Base-by-base conservation (phyloP, 2,888 invertebrate species). In the Trichogramma dendrolimi region DNA sequence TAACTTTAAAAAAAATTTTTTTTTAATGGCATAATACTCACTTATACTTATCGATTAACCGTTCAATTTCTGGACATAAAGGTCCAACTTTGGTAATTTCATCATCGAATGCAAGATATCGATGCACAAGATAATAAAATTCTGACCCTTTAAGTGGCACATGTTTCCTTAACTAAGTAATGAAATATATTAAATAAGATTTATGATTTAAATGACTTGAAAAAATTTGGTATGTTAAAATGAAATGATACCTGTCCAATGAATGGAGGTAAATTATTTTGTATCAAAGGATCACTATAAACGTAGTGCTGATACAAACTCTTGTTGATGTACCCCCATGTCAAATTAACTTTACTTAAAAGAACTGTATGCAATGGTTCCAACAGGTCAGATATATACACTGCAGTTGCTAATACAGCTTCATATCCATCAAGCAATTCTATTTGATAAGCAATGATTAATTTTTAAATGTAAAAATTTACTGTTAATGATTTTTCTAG, bases 271-370 rank as follows among this genome's bases (percentile, higher is more conserved):
- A 85, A 77, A 73, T 81, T 83, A 67, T 82, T 82, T 70, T 84
- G 83, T 65, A 86, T 81, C 55, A 82, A 75, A 51, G 83, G 82
- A 73, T 86, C 85, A 49, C 82, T 79, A 65, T 78, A 79, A 52
- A 79, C 76, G 66, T 75, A 77, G 65, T 73, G 84, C 64, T 87
- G 86, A 77, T 87, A 88, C 67, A 88, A 81, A 71, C 85, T 85
- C 71, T 87, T 86, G 77, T 87, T 87, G 66, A 87, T 83, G 70
- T 85, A 81, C 69, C 85, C 84, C 87, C 88, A 88, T 5, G 85
- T 85, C 53, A 88, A 80, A 69, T 84, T 83, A 71, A 87, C 87
- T 70, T 83, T 83, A 67, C 83, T 83, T 66, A 87, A 78, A 72
- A 86, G 83, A 66, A 84, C 82, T 61, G 80, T 79, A 74, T 87